Evolutionary conservation across 2,888 invertebrate species (phyloP).

Genomic region (Diarsia mendica): DNA sequence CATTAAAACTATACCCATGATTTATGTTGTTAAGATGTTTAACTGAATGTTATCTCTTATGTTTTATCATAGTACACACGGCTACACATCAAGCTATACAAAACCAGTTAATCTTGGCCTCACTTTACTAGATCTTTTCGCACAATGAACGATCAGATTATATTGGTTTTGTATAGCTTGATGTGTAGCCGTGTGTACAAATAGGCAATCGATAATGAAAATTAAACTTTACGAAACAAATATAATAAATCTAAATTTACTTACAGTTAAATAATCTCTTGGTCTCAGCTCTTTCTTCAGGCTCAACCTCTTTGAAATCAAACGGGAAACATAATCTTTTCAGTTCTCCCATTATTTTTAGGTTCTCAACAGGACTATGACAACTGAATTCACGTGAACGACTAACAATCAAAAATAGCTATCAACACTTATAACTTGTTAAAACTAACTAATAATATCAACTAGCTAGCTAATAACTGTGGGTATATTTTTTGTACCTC

Average conservation of each 20-base stretch:
- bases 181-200: too few species aligned
- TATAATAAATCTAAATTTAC: background rate
- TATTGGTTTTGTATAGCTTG: too few species aligned
- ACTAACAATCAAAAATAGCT: background rate
- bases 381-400: background rate
- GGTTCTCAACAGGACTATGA: background rate
- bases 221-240: background rate
- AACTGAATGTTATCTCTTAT: background rate
- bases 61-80: background rate
- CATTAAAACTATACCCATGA: background rate
- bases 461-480: too few species aligned
- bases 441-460: background rate
- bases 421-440: background rate
- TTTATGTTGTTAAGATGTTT: background rate
- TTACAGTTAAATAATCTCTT: slow-evolving; percentile 45
- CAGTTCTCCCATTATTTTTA: slow-evolving; percentile 25
- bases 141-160: too few species aligned
- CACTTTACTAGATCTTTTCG: too few species aligned
- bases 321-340: slow-evolving; percentile 32
- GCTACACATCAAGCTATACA: too few species aligned
- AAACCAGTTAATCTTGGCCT: too few species aligned
- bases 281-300: slow-evolving; percentile 33
- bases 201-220: background rate
- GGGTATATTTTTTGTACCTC: slow-evolving; percentile 12
- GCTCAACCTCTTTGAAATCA: slow-evolving; percentile 35